Evolutionary conservation across 1,140 invertebrate species (phyloP).

Genomic region (Drosophila bocqueti): DNA sequence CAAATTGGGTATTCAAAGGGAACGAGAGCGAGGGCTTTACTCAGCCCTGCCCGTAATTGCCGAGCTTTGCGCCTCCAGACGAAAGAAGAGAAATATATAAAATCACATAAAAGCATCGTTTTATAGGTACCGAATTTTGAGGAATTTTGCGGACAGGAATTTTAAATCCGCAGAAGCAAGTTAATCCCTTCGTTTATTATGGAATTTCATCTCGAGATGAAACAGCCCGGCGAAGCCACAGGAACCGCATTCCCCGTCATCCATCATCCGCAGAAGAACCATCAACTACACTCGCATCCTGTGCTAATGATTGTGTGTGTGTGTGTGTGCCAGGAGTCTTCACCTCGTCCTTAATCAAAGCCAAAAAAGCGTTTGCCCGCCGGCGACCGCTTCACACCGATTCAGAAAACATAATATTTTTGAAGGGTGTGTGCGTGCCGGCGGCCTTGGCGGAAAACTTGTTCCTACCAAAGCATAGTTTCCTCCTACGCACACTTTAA

Average conservation of each 20-base stretch:
- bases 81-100: conserved; percentile 5
- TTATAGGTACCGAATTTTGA: conserved; percentile 27
- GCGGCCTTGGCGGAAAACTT: conserved; percentile 37
- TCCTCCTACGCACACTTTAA: conserved; percentile 61
- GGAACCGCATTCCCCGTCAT: conserved; percentile 40
- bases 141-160: conserved; percentile 15
- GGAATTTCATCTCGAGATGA: conserved; percentile 31
- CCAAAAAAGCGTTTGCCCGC: conserved; percentile 28
- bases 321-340: conserved; percentile 41
- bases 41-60: conserved; percentile 21
- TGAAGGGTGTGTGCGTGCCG: conserved; percentile 34
- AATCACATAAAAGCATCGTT: conserved; percentile 21
- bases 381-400: conserved; percentile 35
- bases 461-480: conserved; percentile 39
- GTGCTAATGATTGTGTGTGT: conserved; percentile 77
- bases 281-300: conserved; percentile 39
- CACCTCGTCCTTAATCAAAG: conserved; percentile 48
- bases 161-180: conserved; percentile 20
- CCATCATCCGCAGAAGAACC: conserved; percentile 18
- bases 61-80: conserved; percentile 6
- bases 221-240: conserved; percentile 2
- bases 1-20: conserved; percentile 45
- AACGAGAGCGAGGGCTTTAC: conserved; percentile 14
- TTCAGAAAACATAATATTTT: conserved; percentile 44
- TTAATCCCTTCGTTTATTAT: conserved; percentile 38